Conservation (phyloP, 2,888 invertebrate species). For the Melinopterus prodromus region DNA sequence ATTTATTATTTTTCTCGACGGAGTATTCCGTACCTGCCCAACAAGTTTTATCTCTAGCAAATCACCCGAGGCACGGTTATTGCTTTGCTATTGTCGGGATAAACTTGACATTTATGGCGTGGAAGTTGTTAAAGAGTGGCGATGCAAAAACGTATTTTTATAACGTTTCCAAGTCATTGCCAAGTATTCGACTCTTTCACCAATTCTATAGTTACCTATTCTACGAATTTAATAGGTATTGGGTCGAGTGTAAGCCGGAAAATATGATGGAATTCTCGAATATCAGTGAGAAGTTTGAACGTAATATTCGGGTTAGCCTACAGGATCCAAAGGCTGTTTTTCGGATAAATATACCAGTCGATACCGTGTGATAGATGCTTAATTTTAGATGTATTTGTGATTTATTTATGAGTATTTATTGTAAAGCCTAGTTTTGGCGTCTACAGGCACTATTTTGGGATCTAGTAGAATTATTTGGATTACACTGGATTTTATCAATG, state of each 20-base stretch:
- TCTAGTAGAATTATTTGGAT: neutral
- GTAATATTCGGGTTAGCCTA: conserved; percentile 72
- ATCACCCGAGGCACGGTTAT: conserved; percentile 89
- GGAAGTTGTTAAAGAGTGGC: conserved; percentile 80
- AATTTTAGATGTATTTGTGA: neutral
- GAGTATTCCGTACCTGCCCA: conserved; percentile 82
- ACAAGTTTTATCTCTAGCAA: conserved; percentile 86
- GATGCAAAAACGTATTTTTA: conserved; percentile 91
- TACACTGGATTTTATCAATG: no score
- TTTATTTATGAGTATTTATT: neutral
- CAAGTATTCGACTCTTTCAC: conserved; percentile 82
- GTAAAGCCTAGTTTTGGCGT: neutral
- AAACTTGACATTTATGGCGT: conserved; percentile 92
- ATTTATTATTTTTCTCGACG: conserved; percentile 85
- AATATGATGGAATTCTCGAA: conserved; percentile 96
- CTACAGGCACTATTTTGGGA: neutral
- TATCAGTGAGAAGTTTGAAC: conserved; percentile 87
- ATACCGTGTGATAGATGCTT: conserved; percentile 66
- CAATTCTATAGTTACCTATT: conserved; percentile 93
- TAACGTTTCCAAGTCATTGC: conserved; percentile 75
- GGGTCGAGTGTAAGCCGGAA: conserved; percentile 90
- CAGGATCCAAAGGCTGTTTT: conserved; percentile 76
- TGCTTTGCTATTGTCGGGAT: conserved; percentile 94
- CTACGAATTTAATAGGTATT: conserved; percentile 93
- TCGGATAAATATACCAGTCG: conserved; percentile 81